phyloP scores from a whole-genome alignment of 2,113 vertebrate species.

The Bos taurus region DNA sequence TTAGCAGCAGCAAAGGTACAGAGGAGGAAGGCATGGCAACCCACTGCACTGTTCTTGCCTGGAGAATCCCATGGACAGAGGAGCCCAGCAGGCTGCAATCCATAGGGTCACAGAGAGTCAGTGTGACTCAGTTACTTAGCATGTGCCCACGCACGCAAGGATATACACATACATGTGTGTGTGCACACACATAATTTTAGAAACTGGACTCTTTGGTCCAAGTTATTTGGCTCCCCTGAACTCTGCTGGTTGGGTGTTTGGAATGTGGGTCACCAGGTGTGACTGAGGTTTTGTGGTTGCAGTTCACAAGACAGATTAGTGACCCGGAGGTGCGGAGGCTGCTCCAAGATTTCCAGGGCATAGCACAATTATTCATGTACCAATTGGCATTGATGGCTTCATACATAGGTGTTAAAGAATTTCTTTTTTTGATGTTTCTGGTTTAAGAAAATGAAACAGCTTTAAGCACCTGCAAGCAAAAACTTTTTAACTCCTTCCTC shows the following conservation, averaged over 20 bases:
- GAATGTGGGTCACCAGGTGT: conserved; percentile 1
- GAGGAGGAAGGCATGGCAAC: not conserved
- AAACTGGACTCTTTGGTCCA: not conserved
- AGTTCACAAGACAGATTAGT: not conserved
- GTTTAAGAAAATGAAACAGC: not conserved
- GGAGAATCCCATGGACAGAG: not conserved
- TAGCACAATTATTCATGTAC: not conserved
- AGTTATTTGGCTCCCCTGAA: not conserved
- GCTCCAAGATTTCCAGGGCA: not conserved
- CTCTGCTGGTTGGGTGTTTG: not conserved
- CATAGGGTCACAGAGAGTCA: not conserved
- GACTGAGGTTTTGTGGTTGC: not conserved
- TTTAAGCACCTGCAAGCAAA: not conserved
- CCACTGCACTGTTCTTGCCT: not conserved
- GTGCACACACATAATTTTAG: not conserved
- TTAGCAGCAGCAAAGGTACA: not conserved
- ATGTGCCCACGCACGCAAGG: accelerated
- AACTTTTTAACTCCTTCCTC: not conserved
- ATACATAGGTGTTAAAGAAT: not conserved
- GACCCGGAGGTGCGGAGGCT: not conserved
- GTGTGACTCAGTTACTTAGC: not conserved
- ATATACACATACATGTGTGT: accelerated
- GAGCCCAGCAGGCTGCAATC: not conserved
- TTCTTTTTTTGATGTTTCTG: not conserved
- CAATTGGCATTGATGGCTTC: not conserved